Evolutionary conservation across 2,797 vertebrate genomes (phyloP), one percentile per base, ranked within the genome.

Genomic region (Gallinago solitaria): DNA sequence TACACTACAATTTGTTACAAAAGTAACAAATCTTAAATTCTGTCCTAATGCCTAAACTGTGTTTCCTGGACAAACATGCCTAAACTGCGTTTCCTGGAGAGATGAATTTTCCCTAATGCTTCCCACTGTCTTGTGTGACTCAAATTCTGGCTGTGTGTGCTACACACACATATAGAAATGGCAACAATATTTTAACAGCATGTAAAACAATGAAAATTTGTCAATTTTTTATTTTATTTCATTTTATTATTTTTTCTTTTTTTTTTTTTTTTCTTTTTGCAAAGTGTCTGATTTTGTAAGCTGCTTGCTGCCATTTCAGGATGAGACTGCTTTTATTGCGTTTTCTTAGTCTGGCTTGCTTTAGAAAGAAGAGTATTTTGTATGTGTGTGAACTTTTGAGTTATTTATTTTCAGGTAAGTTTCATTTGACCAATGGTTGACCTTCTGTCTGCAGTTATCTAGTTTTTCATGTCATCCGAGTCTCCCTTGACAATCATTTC

Each of bases 271-370:
- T 17, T 47, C 23, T 70, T 30, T 78, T 73, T 67, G 2, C 8
- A 17, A 73, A 47, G 9, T 6, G 2, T 57, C 33, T 59, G 13
- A 7, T 77, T 70, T 54, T 47, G 8, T 11, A 69, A 57, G 3
- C 5, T 60, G 47, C 27, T 87, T 50, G 4, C 7, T 82, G 37
- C 15, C 9, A 24, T 57, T 81, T 79, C 28, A 50, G 4, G 50
- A 19, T 57, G 6, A 33, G 8, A 23, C 11, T 64, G 16, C 8
- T 83, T 45, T 61, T 28, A 51, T 6, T 70, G 20, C 0, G 0
- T 21, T 84, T 70, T 48, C 60, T 9, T 39, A 27, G 9, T 61
- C n/a, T 60, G 30, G 2, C 6, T 79, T 88, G 7, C 13, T 82
- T 63, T 37, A 75, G 33, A 69, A 28, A 39, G 8, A 65, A 12